phyloP scores from a whole-genome alignment of 1,140 invertebrate species.

The Branchinecta lindahli region DNA sequence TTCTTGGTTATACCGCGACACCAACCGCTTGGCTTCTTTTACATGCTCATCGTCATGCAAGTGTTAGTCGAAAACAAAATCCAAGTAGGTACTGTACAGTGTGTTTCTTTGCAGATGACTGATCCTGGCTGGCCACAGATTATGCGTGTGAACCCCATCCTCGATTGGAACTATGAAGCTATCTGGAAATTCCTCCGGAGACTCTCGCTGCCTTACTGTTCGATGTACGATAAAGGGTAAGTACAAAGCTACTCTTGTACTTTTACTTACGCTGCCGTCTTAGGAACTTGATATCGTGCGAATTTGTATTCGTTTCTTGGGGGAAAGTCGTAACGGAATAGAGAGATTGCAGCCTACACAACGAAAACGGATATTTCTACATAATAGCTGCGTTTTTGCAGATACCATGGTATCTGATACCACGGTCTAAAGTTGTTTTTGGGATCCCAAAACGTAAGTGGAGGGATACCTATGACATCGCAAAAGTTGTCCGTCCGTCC shows the following conservation, averaged over 20 bases:
- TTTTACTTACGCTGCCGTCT: not conserved
- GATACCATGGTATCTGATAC: too few relatives aligned
- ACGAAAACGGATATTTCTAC: too few relatives aligned
- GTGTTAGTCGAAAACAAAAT: not conserved
- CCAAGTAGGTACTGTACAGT: not conserved
- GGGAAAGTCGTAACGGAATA: too few relatives aligned
- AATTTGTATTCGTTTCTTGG: not conserved
- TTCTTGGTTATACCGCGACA: too few relatives aligned
- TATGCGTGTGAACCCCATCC: slow-evolving; percentile 68
- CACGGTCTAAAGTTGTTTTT: too few relatives aligned
- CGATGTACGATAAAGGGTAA: slow-evolving; percentile 68
- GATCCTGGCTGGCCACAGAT: slow-evolving; percentile 73
- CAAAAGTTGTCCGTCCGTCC: too few relatives aligned
- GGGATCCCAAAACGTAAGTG: too few relatives aligned
- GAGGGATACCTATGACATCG: too few relatives aligned
- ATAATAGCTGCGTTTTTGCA: too few relatives aligned
- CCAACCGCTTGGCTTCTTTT: too few relatives aligned
- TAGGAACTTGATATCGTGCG: not conserved
- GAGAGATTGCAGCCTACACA: too few relatives aligned
- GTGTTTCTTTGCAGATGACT: slow-evolving; percentile 45
- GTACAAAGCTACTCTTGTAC: not conserved
- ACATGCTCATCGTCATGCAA: too few relatives aligned
- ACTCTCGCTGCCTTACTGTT: slow-evolving; percentile 68
- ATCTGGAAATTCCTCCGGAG: slow-evolving; percentile 72
- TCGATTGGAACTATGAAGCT: slow-evolving; percentile 75